phyloP scores from a whole-genome alignment of 1,140 invertebrate species.

The Ceratosolen solmsi region DNA sequence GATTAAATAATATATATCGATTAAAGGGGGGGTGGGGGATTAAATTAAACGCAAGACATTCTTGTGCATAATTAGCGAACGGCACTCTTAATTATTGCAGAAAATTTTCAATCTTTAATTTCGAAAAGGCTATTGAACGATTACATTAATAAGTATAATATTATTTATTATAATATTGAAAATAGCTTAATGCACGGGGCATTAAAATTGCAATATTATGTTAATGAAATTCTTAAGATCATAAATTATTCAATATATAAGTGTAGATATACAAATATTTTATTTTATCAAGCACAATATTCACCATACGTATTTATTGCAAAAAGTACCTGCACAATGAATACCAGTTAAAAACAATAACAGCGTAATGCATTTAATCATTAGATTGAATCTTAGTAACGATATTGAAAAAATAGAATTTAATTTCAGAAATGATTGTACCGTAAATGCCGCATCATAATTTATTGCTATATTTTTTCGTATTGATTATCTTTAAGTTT shows the following conservation, averaged over 20 bases:
- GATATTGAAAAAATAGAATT: not conserved
- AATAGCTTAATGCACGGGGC: too few species aligned
- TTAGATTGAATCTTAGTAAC: not conserved
- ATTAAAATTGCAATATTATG: too few species aligned
- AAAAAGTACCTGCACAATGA: not conserved
- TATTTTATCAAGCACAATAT: too few species aligned
- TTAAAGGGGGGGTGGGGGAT: not conserved
- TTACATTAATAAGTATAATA: too few species aligned
- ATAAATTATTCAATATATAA: not conserved
- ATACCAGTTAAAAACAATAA: not conserved
- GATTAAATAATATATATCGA: not conserved
- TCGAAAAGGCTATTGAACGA: too few species aligned
- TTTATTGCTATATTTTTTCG: not conserved
- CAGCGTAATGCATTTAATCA: not conserved
- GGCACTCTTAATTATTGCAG: too few species aligned
- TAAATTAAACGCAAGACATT: too few species aligned
- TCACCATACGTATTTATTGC: too few species aligned
- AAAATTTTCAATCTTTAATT: too few species aligned
- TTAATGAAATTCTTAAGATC: not conserved
- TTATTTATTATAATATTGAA: too few species aligned
- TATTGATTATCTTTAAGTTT: not conserved
- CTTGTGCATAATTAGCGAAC: too few species aligned
- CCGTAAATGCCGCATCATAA: not conserved
- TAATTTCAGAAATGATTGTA: not conserved
- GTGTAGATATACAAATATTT: too few species aligned